phyloP scores from a whole-genome alignment of 2,113 vertebrate species.

The Periophthalmodon schlosseri region DNA sequence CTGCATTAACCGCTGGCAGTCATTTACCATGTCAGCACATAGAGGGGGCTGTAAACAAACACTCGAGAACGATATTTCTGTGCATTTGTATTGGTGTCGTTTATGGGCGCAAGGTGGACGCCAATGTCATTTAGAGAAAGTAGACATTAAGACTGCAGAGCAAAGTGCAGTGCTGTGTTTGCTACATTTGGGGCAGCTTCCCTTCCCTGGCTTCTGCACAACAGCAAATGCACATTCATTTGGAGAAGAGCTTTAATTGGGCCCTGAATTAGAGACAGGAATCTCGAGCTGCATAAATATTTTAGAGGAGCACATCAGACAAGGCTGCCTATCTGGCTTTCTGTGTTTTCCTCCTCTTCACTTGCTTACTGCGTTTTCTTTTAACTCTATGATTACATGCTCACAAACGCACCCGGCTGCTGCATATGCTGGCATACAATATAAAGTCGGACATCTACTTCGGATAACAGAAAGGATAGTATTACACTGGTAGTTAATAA shows the following conservation, averaged over 20 bases:
- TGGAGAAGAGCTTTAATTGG: conserved; percentile 64
- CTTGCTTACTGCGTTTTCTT: conserved; percentile 7
- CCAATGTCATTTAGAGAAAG: conserved; percentile 18
- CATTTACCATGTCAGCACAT: conserved; percentile 49
- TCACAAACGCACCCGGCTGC: conserved; percentile 7
- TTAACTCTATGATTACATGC: conserved; percentile 9
- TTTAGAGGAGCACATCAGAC: conserved; percentile 56
- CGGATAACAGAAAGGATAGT: conserved; percentile 34
- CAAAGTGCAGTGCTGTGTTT: conserved; percentile 21
- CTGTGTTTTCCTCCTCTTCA: conserved; percentile 12
- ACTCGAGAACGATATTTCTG: conserved; percentile 13
- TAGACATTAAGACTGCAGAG: background rate
- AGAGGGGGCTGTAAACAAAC: conserved; percentile 17
- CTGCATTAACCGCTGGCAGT: conserved; percentile 51
- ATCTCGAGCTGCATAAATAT: conserved; percentile 68
- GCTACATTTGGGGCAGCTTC: conserved; percentile 21
- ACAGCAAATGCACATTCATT: conserved; percentile 48
- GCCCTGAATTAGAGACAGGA: conserved; percentile 61
- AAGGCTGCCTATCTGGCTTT: conserved; percentile 39
- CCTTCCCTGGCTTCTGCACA: conserved; percentile 27
- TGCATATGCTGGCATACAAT: conserved; percentile 10
- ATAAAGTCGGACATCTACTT: conserved; percentile 4
- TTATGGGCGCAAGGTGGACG: background rate
- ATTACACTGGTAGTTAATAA: conserved; percentile 43
- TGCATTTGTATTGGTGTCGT: conserved; percentile 23